These are phyloP conservation scores for Scaptomyza pallida DNA, from an alignment of 1,140 invertebrate genomes.

Conservation along the genomic window DNA sequence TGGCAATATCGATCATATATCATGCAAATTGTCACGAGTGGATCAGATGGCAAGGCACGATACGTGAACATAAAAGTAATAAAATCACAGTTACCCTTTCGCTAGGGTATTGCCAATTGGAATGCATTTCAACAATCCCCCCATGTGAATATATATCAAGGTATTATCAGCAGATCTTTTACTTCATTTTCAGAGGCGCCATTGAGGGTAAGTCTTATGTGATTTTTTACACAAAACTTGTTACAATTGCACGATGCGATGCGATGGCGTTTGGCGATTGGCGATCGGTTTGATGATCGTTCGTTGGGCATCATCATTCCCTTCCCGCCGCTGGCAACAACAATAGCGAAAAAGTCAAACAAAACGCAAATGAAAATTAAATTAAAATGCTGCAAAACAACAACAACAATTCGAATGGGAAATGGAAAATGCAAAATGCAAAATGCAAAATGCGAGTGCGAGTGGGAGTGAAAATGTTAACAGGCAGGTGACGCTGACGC, in stretches of 20 bases:
- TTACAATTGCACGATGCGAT: slow-evolving; percentile 4
- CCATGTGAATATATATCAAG: slow-evolving; percentile 26
- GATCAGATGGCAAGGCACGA: too few species aligned
- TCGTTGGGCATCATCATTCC: slow-evolving; percentile 20
- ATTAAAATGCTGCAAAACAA: slow-evolving; percentile 68
- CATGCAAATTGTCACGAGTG: too few species aligned
- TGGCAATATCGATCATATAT: too few species aligned
- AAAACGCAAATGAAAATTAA: slow-evolving; percentile 73
- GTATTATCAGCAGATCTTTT: slow-evolving; percentile 40
- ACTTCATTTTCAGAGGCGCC: slow-evolving; percentile 61
- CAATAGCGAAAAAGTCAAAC: slow-evolving; percentile 48
- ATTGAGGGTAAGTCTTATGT: slow-evolving; percentile 77
- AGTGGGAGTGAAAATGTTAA: slow-evolving; percentile 23
- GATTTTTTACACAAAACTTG: slow-evolving; percentile 74
- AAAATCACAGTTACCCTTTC: too few species aligned
- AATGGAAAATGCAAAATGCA: slow-evolving; percentile 21
- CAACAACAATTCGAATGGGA: slow-evolving; percentile 50
- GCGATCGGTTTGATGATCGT: slow-evolving; percentile 39
- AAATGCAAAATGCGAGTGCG: slow-evolving; percentile 19
- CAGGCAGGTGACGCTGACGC: slow-evolving; percentile 29
- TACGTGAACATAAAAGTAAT: too few species aligned
- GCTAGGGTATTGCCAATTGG: too few species aligned
- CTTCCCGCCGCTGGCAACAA: too few species aligned
- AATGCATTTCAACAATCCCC: not conserved
- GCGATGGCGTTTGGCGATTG: slow-evolving; percentile 13